Conservation (phyloP, 37 sponge, comb jelly and placozoan species). For the Ianthella basta region DNA sequence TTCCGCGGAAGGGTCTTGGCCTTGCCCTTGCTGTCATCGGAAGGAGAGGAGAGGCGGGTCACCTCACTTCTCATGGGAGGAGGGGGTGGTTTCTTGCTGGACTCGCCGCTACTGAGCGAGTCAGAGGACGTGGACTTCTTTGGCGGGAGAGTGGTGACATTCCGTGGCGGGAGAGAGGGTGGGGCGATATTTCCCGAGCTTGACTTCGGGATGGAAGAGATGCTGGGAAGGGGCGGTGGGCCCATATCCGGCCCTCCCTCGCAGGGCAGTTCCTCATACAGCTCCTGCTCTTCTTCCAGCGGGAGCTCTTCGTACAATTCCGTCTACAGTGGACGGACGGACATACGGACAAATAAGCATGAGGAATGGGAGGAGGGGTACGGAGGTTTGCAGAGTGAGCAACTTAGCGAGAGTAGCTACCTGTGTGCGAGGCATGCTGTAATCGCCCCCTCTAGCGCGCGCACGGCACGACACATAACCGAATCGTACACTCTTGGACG, state of each 20-base stretch:
- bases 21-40: not conserved
- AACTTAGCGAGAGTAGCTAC: no score
- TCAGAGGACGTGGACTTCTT: constrained; percentile 17
- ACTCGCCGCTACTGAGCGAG: not conserved
- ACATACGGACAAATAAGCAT: not conserved
- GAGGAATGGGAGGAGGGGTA: no score
- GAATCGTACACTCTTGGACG: no score
- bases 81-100: constrained; percentile 7
- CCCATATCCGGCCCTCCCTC: not conserved
- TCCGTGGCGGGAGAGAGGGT: not conserved
- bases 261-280: constrained; percentile 60
- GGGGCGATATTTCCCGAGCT: not conserved
- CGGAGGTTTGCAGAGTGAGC: no score
- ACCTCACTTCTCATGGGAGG: not conserved
- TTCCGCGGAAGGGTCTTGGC: not conserved
- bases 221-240: not conserved
- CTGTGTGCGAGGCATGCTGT: no score
- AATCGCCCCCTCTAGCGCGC: no score
- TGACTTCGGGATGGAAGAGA: not conserved
- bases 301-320: constrained; percentile 75
- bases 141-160: not conserved
- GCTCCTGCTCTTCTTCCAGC: constrained; percentile 11
- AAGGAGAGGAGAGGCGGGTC: not conserved
- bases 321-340: not conserved
- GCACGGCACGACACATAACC: no score